Evolutionary conservation across 2,797 vertebrate genomes (phyloP).

Genomic region (Propithecus perrieri): DNA sequence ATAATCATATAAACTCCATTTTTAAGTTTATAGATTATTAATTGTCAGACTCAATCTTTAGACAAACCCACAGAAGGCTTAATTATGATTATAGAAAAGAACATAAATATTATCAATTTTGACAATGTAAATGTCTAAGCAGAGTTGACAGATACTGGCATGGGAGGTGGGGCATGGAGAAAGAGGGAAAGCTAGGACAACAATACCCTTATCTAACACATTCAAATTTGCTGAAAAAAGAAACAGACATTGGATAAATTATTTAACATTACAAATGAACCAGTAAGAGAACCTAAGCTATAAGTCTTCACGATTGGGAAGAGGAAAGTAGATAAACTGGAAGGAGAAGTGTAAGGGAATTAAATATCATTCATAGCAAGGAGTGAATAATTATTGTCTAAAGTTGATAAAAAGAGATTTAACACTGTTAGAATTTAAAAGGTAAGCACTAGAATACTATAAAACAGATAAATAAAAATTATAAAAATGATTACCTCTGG

Average conservation of each 20-base stretch:
- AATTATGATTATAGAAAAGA: slow-evolving; percentile 1
- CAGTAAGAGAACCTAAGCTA: background rate
- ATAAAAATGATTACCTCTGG: background rate
- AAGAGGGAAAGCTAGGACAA: background rate
- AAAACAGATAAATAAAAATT: background rate
- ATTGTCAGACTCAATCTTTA: slow-evolving; percentile 2
- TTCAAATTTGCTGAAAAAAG: background rate
- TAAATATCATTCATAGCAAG: background rate
- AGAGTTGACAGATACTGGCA: background rate
- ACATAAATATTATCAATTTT: background rate
- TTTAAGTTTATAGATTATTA: background rate
- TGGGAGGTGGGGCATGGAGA: background rate
- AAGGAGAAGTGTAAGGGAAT: background rate
- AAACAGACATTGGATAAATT: background rate
- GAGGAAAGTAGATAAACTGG: background rate
- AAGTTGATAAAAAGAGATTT: background rate
- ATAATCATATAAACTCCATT: background rate
- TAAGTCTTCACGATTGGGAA: background rate
- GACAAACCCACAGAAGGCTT: background rate
- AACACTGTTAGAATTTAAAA: background rate
- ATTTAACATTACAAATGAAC: background rate
- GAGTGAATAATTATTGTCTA: background rate
- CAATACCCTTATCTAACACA: background rate
- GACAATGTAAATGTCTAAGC: background rate
- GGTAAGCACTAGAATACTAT: background rate